Evolutionary conservation across 2,888 invertebrate genomes (phyloP).

Genomic region (Melanargia galathea): DNA sequence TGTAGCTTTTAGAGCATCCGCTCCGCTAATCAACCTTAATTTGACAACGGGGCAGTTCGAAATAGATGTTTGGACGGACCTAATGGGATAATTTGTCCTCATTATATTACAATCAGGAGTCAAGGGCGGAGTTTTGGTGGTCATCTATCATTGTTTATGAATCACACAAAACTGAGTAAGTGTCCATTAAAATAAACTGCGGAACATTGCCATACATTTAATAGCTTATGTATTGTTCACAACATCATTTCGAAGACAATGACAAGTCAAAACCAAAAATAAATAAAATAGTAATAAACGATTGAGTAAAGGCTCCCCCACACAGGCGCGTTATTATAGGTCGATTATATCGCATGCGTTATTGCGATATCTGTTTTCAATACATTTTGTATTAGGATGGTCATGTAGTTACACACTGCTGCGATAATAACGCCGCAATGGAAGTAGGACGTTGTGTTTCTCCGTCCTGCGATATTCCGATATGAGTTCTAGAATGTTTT

Average conservation of each 20-base stretch:
- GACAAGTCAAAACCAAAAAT: too few species aligned
- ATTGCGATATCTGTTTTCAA: too few species aligned
- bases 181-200: conserved; percentile 21
- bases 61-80: conserved; percentile 48
- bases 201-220: conserved; percentile 5
- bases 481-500: too few species aligned
- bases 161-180: conserved; percentile 32
- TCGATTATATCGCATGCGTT: too few species aligned
- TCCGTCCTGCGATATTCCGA: too few species aligned
- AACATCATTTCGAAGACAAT: not conserved
- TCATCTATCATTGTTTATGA: conserved; percentile 61
- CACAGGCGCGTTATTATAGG: too few species aligned
- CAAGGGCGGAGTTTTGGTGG: conserved; percentile 52
- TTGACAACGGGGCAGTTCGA: conserved; percentile 44
- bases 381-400: too few species aligned
- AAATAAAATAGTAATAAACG: not conserved
- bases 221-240: not conserved
- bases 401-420: too few species aligned
- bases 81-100: conserved; percentile 64
- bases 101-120: conserved; percentile 59
- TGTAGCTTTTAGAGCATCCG: conserved; percentile 39
- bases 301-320: too few species aligned
- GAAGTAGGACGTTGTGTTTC: too few species aligned
- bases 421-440: too few species aligned
- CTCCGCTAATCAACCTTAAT: conserved; percentile 40